Conservation (phyloP, 2,113 vertebrate species). For the Cheilinus undulatus region DNA sequence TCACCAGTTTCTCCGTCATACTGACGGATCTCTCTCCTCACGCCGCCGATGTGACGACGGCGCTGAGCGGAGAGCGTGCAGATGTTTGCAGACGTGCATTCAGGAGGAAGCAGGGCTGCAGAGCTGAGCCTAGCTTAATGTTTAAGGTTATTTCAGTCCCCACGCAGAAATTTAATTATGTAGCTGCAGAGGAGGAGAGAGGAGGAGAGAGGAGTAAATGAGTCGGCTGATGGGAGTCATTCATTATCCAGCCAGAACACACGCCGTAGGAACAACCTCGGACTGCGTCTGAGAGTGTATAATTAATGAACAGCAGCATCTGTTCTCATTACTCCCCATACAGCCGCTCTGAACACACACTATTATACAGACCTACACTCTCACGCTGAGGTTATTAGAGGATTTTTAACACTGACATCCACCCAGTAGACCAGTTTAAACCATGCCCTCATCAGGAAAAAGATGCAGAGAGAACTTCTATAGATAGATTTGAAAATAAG, state of each 20-base stretch:
- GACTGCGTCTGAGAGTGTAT: slow-evolving; percentile 9
- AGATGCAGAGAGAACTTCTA: too few species aligned
- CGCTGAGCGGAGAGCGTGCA: neutral
- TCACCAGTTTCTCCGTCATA: neutral
- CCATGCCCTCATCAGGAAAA: neutral
- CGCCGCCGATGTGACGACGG: neutral
- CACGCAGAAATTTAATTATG: slow-evolving; percentile 36
- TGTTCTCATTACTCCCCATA: slow-evolving; percentile 32
- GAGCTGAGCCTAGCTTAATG: neutral
- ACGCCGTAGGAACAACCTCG: slow-evolving; percentile 5
- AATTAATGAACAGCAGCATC: slow-evolving; percentile 48
- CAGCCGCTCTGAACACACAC: neutral
- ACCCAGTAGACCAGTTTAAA: neutral
- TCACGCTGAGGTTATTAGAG: neutral
- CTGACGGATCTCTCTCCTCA: neutral
- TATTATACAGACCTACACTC: neutral
- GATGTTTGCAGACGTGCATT: slow-evolving; percentile 14
- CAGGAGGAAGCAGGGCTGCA: neutral
- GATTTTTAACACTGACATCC: neutral
- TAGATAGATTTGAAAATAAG: too few species aligned
- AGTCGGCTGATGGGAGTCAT: slow-evolving; percentile 45
- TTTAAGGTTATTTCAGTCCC: slow-evolving; percentile 38
- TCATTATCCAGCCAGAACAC: slow-evolving; percentile 49
- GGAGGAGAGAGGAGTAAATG: slow-evolving; percentile 39
- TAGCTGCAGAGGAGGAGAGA: slow-evolving; percentile 18